Evolutionary conservation across 2,888 invertebrate species (phyloP).

Genomic region (Ametastegia equiseti): DNA sequence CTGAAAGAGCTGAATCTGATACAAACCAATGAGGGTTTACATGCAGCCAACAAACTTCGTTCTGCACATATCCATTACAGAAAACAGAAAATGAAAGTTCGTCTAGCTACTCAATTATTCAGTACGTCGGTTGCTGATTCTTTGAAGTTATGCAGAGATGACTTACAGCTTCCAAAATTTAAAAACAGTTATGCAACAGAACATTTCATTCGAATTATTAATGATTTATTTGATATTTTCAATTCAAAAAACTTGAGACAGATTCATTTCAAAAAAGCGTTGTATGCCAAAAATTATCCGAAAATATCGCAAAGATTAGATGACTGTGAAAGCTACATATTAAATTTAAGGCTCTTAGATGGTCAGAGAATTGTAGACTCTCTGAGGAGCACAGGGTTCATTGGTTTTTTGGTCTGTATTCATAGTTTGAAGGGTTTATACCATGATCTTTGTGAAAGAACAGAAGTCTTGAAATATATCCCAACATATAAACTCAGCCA

Average conservation of each 20-base stretch:
- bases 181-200: conserved; percentile 53
- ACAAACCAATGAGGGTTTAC: conserved; percentile 44
- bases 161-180: conserved; percentile 56
- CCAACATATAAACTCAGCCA: conserved; percentile 48
- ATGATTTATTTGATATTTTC: conserved; percentile 60
- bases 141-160: conserved; percentile 55
- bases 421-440: conserved; percentile 38
- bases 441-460: not conserved
- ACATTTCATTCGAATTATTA: conserved; percentile 56
- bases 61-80: not conserved
- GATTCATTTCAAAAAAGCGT: conserved; percentile 42
- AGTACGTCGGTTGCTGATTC: conserved; percentile 59
- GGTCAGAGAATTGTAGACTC: conserved; percentile 28
- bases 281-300: conserved; percentile 35
- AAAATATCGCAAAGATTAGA: conserved; percentile 17
- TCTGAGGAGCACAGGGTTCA: conserved; percentile 49
- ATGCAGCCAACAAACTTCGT: not conserved
- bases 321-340: conserved; percentile 39
- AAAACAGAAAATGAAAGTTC: not conserved
- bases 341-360: conserved; percentile 33
- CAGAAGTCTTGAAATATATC: conserved; percentile 44
- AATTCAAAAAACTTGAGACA: conserved; percentile 53
- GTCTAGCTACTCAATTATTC: conserved; percentile 53
- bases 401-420: conserved; percentile 44
- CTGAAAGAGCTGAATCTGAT: conserved; percentile 44